A percentile compares a stretch with the other conserved stretches of the same genome.
Conservation (phyloP, 2,113 vertebrate genomes). For the Eretmochelys imbricata region DNA sequence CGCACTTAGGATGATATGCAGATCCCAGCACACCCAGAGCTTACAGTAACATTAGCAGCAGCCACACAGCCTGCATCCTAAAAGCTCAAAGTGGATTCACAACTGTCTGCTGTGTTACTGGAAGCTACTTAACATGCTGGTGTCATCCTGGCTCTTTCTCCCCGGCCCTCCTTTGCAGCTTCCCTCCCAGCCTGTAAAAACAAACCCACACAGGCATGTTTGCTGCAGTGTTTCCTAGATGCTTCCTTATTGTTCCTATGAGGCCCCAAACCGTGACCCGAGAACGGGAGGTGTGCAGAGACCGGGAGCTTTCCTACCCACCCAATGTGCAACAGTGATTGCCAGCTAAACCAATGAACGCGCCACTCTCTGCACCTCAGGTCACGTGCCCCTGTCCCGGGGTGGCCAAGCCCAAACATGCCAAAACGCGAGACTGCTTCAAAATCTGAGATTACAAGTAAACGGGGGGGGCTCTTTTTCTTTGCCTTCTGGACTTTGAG, state of each 20-base stretch:
- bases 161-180: background rate
- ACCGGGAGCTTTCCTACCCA: background rate
- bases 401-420: background rate
- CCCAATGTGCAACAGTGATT: background rate
- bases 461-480: accelerated
- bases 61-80: accelerated
- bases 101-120: background rate
- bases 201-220: accelerated
- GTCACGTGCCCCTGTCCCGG: accelerated
- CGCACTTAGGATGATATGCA: background rate
- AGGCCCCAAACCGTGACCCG: accelerated
- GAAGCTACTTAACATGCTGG: background rate
- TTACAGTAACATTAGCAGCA: background rate
- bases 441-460: background rate
- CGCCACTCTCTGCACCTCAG: background rate
- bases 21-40: accelerated
- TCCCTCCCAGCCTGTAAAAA: background rate
- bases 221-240: accelerated
- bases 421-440: accelerated
- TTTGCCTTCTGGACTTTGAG: background rate
- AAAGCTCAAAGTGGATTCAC: background rate
- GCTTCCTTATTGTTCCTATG: accelerated
- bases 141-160: background rate
- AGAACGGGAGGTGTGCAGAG: background rate
- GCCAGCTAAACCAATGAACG: accelerated